Base-by-base conservation (phyloP, 2,797 vertebrate species). In the Cyclopterus lumpus region DNA sequence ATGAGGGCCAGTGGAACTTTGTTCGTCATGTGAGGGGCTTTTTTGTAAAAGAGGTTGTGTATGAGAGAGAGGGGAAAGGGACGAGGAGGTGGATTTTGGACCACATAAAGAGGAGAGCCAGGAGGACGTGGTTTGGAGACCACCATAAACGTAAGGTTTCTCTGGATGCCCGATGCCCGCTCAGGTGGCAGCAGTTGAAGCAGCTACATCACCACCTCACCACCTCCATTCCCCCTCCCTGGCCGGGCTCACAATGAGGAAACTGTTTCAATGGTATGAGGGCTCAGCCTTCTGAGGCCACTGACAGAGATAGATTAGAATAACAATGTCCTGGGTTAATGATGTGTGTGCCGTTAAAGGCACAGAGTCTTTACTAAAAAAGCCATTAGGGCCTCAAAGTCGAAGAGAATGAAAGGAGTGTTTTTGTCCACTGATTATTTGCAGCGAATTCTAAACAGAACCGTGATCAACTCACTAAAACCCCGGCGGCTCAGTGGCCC, bases 311-410 rank as follows among this genome's bases (percentile, higher is more conserved):
- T 81, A 89, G 90, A 93, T 95, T 94, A 93, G 86, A 95, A 93
- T 93, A 87, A 95, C 92, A 94, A 94, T 92, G 86, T 75, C 49
- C 26, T 11, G 67, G 83, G 89, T 90, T 89, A 94, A 93, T 89
- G 90, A 92, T 90, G 91, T 92, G 92, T 93, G 83, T 67, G 82
- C 87, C 77, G 28, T 82, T 88, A 74, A 88, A 84, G 86, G 91
- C 87, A 92, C 89, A 90, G 90, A 93, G 86, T 89, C 81, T 66
- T 82, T 80, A 87, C 77, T 89, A 83, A 80, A 89, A 82, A 84
- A 84, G 81, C 73, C 78, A 86, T 90, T 88, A 91, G 81, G 81
- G 85, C 51, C 57, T 83, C 72, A 24, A 71, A 94, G 90, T 86
- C 88, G 86, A 65, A 87, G 82, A 46, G 63, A 77, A 84, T 90